Conservation (phyloP, 2,797 vertebrate species). For the Dendrocincla tyrannina region DNA sequence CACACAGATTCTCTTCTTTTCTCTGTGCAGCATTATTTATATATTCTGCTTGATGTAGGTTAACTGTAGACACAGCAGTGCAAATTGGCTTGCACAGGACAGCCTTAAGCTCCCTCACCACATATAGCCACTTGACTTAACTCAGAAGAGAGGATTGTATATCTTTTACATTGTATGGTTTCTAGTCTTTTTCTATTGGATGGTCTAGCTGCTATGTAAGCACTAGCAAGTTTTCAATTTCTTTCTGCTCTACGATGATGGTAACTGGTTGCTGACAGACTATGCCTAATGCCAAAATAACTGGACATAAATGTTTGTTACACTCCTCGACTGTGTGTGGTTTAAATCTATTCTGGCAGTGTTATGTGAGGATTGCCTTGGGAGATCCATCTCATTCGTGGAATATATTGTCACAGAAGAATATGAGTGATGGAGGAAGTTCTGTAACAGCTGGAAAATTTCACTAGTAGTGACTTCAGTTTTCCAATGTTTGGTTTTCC, state of each 20-base stretch:
- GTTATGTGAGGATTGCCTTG: not conserved
- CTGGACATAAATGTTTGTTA: not conserved
- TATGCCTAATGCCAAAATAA: not conserved
- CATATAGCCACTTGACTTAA: not conserved
- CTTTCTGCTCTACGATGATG: not conserved
- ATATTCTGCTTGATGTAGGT: not conserved
- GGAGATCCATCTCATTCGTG: not conserved
- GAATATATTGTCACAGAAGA: not conserved
- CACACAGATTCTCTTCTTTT: not conserved
- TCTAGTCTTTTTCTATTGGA: not conserved
- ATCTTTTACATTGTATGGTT: not conserved
- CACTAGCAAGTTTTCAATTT: not conserved
- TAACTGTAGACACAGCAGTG: not conserved
- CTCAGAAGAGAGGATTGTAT: not conserved
- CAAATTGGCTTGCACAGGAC: not conserved
- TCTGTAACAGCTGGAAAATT: not conserved
- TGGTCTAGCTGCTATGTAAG: not conserved
- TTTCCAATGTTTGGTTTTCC: not conserved
- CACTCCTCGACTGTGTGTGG: not conserved
- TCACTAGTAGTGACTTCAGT: not conserved
- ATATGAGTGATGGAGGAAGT: not conserved
- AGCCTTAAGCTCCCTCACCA: not conserved
- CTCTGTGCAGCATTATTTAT: not conserved
- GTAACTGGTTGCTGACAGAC: not conserved
- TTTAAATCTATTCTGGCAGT: not conserved